These are phyloP conservation scores for Philereme transversata DNA, from an alignment of 2,888 invertebrate genomes.

Conservation along the genomic window DNA sequence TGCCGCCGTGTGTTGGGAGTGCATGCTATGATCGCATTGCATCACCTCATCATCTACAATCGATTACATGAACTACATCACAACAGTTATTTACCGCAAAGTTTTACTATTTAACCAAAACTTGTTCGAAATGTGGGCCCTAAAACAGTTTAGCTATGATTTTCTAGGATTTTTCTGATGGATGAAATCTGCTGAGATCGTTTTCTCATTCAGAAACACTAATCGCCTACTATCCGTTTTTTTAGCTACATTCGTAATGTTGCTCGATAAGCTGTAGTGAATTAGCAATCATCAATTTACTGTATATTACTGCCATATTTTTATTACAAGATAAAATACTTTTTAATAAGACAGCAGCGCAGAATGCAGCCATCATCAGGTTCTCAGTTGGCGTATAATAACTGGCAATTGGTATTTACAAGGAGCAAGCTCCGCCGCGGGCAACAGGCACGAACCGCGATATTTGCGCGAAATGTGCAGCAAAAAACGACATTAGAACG, in stretches of 20 bases:
- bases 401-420: conserved; percentile 37
- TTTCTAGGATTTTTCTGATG: no score
- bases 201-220: no score
- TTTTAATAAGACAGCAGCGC: conserved; percentile 1
- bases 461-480: conserved; percentile 37
- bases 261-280: no score
- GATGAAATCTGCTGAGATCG: no score
- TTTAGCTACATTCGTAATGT: no score
- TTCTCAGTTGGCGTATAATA: conserved; percentile 25
- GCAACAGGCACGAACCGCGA: conserved; percentile 34
- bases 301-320: background rate
- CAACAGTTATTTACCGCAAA: conserved; percentile 1
- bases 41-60: conserved; percentile 22
- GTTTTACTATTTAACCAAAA: background rate
- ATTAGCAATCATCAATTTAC: no score
- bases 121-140: no score
- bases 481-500: conserved; percentile 67
- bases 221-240: no score
- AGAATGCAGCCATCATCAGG: conserved; percentile 19
- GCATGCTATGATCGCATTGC: conserved; percentile 33
- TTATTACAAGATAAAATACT: background rate
- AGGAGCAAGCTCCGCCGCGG: conserved; percentile 39
- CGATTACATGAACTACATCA: conserved; percentile 1
- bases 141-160: no score
- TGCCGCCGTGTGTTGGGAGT: conserved; percentile 38